These are phyloP conservation scores for Pelecanoides urinatrix DNA, from an alignment of 2,113 vertebrate genomes.

Conservation along the genomic window DNA sequence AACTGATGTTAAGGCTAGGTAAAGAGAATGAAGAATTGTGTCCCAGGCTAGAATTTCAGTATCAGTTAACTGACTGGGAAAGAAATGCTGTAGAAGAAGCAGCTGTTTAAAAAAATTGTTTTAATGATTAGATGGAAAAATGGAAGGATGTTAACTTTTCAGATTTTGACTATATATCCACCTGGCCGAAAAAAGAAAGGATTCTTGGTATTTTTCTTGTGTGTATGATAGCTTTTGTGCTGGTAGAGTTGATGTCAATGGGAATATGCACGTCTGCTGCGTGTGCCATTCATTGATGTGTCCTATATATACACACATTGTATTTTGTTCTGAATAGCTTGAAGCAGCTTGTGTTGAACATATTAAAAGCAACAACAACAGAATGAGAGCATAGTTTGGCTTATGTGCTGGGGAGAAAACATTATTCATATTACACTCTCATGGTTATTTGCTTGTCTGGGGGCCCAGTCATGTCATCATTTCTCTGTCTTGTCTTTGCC, in stretches of 20 bases:
- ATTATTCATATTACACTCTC: neutral
- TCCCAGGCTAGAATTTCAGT: neutral
- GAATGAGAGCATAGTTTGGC: conserved; percentile 9
- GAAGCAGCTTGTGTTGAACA: conserved; percentile 21
- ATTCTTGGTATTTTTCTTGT: neutral
- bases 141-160: neutral
- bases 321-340: conserved; percentile 16
- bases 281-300: neutral
- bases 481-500: neutral
- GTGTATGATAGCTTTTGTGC: neutral
- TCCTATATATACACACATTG: neutral
- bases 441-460: conserved; percentile 1
- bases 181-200: neutral
- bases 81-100: neutral
- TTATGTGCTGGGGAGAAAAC: neutral
- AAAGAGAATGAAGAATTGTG: neutral
- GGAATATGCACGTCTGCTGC: neutral
- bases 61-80: neutral
- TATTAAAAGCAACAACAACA: conserved; percentile 25
- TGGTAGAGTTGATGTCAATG: neutral
- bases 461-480: neutral
- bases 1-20: neutral
- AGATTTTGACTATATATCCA: neutral
- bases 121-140: neutral
- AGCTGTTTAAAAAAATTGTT: neutral